Conservation (phyloP, 2,113 vertebrate species). For the Onychorhynchus coronatus region DNA sequence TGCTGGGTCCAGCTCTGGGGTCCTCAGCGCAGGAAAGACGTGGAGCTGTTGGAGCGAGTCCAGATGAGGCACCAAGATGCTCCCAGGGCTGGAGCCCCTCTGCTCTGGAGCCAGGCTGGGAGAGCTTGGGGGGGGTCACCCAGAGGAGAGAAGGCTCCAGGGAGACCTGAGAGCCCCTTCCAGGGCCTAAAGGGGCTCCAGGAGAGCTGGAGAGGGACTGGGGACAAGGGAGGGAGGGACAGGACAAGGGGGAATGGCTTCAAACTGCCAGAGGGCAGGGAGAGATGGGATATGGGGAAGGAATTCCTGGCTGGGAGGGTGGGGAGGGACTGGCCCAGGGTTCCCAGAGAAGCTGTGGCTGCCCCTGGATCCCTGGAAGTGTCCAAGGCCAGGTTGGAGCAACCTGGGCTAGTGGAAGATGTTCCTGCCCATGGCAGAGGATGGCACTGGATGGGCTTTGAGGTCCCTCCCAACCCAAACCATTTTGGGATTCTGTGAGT, state of each 20-base stretch:
- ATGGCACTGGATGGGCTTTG: fast-evolving
- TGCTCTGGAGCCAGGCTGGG: background rate
- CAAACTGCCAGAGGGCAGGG: background rate
- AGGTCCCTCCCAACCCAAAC: fast-evolving
- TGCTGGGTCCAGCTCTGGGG: background rate
- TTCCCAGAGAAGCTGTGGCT: background rate
- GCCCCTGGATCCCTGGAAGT: background rate
- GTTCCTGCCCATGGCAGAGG: background rate
- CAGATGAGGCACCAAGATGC: background rate
- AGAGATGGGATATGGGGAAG: background rate
- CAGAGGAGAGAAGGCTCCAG: background rate
- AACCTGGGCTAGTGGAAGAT: background rate
- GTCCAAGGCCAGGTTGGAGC: background rate
- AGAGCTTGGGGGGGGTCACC: background rate
- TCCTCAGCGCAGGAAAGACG: background rate
- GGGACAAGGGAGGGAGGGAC: background rate
- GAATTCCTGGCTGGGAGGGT: background rate
- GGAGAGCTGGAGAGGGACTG: background rate
- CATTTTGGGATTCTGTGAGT: background rate
- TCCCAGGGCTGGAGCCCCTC: background rate
- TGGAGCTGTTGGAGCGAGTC: background rate
- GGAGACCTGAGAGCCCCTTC: background rate
- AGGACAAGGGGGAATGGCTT: background rate
- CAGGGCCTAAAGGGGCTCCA: background rate
- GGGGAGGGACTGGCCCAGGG: background rate